A percentile compares a stretch with the other conserved stretches of the same genome.
Evolutionary conservation across 2,888 invertebrate species (phyloP).

Genomic region (Mythimna pallens): DNA sequence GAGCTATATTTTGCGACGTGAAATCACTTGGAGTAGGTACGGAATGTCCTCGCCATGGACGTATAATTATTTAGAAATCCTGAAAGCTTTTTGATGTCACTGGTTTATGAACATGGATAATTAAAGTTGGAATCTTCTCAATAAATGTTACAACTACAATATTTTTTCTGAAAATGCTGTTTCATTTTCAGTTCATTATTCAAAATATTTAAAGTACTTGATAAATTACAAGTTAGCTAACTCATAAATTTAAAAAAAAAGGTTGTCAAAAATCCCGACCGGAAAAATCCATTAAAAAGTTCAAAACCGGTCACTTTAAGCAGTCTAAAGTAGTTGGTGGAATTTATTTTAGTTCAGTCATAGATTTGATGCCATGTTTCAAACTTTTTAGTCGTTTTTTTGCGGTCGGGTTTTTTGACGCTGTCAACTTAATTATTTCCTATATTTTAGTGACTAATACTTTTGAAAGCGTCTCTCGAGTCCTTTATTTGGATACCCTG

Average conservation of each 20-base stretch:
- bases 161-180: slow-evolving; percentile 9
- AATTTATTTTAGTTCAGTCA: too few relatives aligned
- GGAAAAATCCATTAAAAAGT: too few relatives aligned
- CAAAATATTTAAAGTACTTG: background rate
- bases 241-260: background rate
- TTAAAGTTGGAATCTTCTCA: slow-evolving; percentile 28
- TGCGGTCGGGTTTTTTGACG: too few relatives aligned
- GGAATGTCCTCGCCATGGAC: slow-evolving; percentile 11
- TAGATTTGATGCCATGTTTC: too few relatives aligned
- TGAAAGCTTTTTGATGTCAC: slow-evolving; percentile 42
- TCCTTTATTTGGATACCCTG: too few relatives aligned
- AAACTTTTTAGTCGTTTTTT: too few relatives aligned
- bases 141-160: background rate
- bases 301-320: too few relatives aligned
- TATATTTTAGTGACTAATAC: too few relatives aligned
- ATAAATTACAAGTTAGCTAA: background rate
- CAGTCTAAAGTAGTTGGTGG: too few relatives aligned
- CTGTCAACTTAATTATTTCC: too few relatives aligned
- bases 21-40: slow-evolving; percentile 32
- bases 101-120: slow-evolving; percentile 24
- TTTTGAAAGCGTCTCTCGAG: too few relatives aligned
- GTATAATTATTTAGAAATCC: slow-evolving; percentile 34
- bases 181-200: background rate
- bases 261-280: too few relatives aligned
- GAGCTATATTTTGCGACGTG: slow-evolving; percentile 18